These are phyloP conservation scores for Budorcas taxicolor DNA, from an alignment of 2,113 vertebrate genomes.

Conservation along the genomic window DNA sequence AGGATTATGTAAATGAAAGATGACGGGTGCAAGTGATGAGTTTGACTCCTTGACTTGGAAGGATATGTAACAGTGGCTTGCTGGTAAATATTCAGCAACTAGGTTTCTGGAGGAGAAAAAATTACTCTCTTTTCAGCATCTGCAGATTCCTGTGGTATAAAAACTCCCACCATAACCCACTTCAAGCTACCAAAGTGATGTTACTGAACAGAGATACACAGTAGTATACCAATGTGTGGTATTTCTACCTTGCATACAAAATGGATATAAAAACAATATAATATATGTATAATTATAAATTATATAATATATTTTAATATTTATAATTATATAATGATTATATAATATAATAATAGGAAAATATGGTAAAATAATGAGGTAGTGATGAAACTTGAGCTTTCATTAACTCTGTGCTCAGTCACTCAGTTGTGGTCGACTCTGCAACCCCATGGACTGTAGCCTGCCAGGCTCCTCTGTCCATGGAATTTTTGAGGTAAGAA, in stretches of 20 bases:
- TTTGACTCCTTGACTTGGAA: neutral
- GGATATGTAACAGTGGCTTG: neutral
- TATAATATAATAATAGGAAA: neutral
- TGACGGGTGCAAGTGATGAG: neutral
- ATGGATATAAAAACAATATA: neutral
- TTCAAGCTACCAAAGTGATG: neutral
- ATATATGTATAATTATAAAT: neutral
- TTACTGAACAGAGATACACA: neutral
- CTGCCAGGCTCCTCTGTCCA: neutral
- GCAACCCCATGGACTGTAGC: neutral
- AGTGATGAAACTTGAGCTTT: neutral
- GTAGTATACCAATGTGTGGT: neutral
- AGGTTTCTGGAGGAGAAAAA: neutral
- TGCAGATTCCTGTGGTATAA: neutral
- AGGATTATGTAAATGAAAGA: neutral
- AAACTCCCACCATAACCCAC: neutral
- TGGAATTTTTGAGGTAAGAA: neutral
- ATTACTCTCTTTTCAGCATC: neutral
- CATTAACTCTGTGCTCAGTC: neutral
- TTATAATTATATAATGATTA: neutral
- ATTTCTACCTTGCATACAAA: neutral
- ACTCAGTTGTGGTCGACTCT: fast-evolving
- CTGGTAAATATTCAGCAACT: neutral
- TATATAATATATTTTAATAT: neutral
- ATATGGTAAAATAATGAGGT: neutral